phyloP scores from a whole-genome alignment of 2,797 vertebrate species.

The Paedocypris micromegethes region DNA sequence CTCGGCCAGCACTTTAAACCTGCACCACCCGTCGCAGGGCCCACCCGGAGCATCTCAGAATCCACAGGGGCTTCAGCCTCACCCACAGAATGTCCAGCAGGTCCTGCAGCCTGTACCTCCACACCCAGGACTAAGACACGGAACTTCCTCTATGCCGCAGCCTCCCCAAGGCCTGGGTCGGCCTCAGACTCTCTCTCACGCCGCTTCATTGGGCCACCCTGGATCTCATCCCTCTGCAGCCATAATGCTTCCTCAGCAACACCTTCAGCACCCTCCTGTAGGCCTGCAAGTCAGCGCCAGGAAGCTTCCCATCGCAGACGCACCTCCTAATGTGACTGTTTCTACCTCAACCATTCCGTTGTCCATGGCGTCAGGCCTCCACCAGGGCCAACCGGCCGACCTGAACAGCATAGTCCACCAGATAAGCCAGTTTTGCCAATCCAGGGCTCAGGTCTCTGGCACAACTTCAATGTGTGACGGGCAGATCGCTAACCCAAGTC shows the following conservation, averaged over 20 bases:
- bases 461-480: constrained; percentile 97
- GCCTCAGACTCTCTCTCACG: constrained; percentile 50
- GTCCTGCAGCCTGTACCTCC: constrained; percentile 61
- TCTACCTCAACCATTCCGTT: constrained; percentile 99
- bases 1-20: constrained; percentile 98
- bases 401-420: constrained; percentile 98
- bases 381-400: constrained; percentile 88
- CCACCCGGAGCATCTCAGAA: constrained; percentile 57
- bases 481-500: constrained; percentile 98
- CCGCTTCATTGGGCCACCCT: constrained; percentile 48
- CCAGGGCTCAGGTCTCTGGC: constrained; percentile 82
- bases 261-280: constrained; percentile 74
- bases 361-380: constrained; percentile 90
- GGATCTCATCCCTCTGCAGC: constrained; percentile 72
- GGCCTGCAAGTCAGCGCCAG: constrained; percentile 80
- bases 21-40: constrained; percentile 72
- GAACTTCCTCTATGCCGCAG: constrained; percentile 74
- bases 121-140: constrained; percentile 80
- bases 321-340: constrained; percentile 97
- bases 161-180: constrained; percentile 63
- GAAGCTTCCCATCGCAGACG: constrained; percentile 90
- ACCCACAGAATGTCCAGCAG: constrained; percentile 75
- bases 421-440: constrained; percentile 99
- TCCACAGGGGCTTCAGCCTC: constrained; percentile 75
- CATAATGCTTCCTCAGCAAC: constrained; percentile 79